A percentile compares a stretch with the other conserved stretches of the same genome.
Conservation (phyloP, 2,888 invertebrate species). For the Nomada fabriciana region DNA sequence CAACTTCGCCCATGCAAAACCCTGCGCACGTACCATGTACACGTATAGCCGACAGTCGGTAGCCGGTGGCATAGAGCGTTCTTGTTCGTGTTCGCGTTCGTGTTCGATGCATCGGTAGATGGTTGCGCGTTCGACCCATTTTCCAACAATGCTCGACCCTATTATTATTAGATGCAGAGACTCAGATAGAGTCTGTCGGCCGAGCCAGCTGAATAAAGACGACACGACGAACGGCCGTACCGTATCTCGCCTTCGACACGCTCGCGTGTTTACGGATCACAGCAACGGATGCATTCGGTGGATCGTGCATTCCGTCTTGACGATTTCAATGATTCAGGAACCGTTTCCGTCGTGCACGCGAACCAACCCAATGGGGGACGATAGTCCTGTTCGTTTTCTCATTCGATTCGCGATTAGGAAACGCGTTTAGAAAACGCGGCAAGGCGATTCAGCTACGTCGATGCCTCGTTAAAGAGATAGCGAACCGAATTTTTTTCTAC, state of each 20-base stretch:
- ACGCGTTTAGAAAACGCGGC: neutral
- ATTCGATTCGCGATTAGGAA: conserved; percentile 28
- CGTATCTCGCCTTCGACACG: conserved; percentile 7
- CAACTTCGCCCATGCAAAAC: conserved; percentile 1
- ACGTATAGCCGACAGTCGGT: no score
- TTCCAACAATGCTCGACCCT: conserved; percentile 72
- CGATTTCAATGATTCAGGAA: conserved; percentile 48
- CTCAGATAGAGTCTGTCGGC: conserved; percentile 52
- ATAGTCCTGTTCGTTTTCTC: neutral
- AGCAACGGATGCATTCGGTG: neutral
- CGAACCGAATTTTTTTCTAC: no score
- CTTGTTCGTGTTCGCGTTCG: no score
- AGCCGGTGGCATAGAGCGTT: no score
- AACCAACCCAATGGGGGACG: neutral
- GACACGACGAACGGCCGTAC: conserved; percentile 23
- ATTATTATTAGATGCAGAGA: conserved; percentile 69
- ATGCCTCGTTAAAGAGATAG: no score
- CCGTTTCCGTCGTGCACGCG: conserved; percentile 3
- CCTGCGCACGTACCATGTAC: neutral
- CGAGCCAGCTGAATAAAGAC: conserved; percentile 64
- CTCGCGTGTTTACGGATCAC: neutral
- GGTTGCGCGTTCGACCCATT: conserved; percentile 69
- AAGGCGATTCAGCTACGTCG: no score
- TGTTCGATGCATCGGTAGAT: conserved; percentile 63
- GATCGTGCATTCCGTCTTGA: conserved; percentile 21